Evolutionary conservation across 2,888 invertebrate genomes (phyloP).

Genomic region (Meteorus cinctellus): DNA sequence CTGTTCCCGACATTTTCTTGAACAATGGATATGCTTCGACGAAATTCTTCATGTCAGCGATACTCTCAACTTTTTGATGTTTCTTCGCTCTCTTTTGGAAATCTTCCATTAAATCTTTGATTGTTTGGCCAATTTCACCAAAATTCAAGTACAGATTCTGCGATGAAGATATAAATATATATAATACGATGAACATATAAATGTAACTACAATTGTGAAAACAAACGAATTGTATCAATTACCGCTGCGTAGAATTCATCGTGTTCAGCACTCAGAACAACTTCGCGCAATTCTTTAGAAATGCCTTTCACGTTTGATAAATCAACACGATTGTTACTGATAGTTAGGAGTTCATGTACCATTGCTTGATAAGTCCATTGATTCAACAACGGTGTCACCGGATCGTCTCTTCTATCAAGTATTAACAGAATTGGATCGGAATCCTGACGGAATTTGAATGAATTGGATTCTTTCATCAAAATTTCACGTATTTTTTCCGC

Average conservation of each 20-base stretch:
- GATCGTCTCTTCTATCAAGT: conserved; percentile 94
- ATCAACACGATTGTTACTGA: conserved; percentile 86
- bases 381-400: conserved; percentile 95
- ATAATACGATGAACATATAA: background rate
- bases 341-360: conserved; percentile 97
- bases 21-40: conserved; percentile 99
- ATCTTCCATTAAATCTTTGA: conserved; percentile 97
- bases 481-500: conserved; percentile 91
- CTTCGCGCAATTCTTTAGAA: conserved; percentile 91
- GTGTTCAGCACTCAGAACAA: conserved; percentile 95
- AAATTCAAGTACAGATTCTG: conserved; percentile 96
- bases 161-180: conserved; percentile 45
- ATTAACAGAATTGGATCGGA: conserved; percentile 89
- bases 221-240: conserved; percentile 53
- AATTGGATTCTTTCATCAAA: conserved; percentile 88
- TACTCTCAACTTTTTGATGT: conserved; percentile 97
- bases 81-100: conserved; percentile 97
- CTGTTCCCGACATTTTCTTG: conserved; percentile 96
- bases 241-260: conserved; percentile 97
- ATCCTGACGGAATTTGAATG: conserved; percentile 89
- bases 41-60: conserved; percentile 98
- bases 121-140: conserved; percentile 98
- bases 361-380: conserved; percentile 99
- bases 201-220: background rate
- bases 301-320: conserved; percentile 89